These are phyloP conservation scores for Vanessa tameamea DNA, from an alignment of 1,140 invertebrate genomes.

Conservation along the genomic window DNA sequence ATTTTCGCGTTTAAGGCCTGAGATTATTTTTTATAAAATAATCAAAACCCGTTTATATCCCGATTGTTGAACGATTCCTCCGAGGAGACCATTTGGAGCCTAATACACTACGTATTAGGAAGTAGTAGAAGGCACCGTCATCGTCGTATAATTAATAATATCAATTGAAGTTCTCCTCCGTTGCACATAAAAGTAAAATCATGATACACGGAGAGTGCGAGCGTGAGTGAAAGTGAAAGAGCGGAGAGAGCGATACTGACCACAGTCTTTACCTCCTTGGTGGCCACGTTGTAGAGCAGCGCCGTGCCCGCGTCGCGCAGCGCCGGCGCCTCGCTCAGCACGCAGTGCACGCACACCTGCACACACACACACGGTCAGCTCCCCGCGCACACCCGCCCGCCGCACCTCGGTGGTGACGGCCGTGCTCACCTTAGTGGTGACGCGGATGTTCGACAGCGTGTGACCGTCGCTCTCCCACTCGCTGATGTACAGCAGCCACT, in stretches of 20 bases:
- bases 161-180: too few species aligned
- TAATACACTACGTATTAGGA: too few species aligned
- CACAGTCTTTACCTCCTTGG: constrained; percentile 98
- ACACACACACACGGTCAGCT: not conserved
- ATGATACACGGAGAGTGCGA: not conserved
- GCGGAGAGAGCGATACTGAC: constrained; percentile 85
- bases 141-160: too few species aligned
- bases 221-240: constrained; percentile 14
- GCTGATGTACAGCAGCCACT: constrained; percentile 96
- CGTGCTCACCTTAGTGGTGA: constrained; percentile 87
- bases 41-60: too few species aligned
- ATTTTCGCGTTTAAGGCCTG: too few species aligned
- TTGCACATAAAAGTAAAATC: too few species aligned
- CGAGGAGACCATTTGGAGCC: too few species aligned
- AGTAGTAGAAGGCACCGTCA: too few species aligned
- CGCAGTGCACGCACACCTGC: constrained; percentile 90
- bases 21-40: too few species aligned
- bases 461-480: constrained; percentile 90
- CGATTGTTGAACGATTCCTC: too few species aligned
- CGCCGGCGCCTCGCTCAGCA: constrained; percentile 86
- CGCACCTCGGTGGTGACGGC: not conserved
- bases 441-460: constrained; percentile 92
- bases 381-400: too few species aligned
- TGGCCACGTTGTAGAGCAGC: constrained; percentile 94
- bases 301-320: constrained; percentile 91